Evolutionary conservation across 2,888 invertebrate species (phyloP).

Genomic region (Campaea margaritaria): DNA sequence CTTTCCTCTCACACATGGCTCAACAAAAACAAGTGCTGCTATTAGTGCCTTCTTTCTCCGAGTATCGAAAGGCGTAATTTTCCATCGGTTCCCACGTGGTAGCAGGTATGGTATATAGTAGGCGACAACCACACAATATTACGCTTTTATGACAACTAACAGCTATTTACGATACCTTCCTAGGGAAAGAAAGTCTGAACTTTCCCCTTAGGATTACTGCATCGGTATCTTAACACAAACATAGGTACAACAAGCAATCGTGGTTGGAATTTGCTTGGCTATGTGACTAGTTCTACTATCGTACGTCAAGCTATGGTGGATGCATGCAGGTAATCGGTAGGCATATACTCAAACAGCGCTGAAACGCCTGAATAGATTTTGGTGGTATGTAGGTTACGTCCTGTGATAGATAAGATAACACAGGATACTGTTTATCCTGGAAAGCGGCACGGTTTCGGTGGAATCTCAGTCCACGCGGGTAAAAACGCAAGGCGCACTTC

Average conservation of each 20-base stretch:
- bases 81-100: conserved; percentile 39
- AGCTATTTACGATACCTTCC: conserved; percentile 31
- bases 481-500: no score
- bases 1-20: conserved; percentile 20
- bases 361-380: no score
- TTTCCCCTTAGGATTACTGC: conserved; percentile 37
- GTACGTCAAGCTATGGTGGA: not conserved
- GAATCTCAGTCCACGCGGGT: no score
- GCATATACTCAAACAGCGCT: no score
- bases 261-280: not conserved
- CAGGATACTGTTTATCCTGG: no score
- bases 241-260: conserved; percentile 34
- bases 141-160: conserved; percentile 33
- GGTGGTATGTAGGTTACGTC: no score
- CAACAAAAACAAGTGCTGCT: conserved; percentile 18
- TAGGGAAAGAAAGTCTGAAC: conserved; percentile 38
- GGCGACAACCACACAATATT: conserved; percentile 16
- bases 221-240: conserved; percentile 14
- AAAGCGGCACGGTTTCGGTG: no score
- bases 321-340: no score
- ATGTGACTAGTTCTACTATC: not conserved
- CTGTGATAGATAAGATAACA: no score
- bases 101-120: not conserved
- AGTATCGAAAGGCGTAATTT: conserved; percentile 30
- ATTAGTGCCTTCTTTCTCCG: conserved; percentile 17